phyloP scores from a whole-genome alignment of 2,888 invertebrate genomes.

The Ophonus ardosiacus region DNA sequence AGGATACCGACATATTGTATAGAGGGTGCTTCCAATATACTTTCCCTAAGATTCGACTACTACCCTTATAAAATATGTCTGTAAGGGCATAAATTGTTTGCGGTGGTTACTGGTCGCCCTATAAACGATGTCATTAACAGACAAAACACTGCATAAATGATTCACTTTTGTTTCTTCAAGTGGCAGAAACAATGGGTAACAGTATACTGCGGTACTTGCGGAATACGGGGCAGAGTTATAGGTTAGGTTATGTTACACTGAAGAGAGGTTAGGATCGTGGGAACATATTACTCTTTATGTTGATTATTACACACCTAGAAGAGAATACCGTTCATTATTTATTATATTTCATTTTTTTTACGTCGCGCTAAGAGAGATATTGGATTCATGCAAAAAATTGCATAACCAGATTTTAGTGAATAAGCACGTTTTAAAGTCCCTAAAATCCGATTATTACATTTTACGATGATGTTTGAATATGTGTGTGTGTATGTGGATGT shows the following conservation, averaged over 20 bases:
- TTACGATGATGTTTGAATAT: too few relatives aligned
- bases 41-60: neutral
- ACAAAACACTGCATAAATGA: constrained; percentile 74
- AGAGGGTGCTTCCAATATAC: constrained; percentile 61
- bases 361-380: too few relatives aligned
- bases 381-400: too few relatives aligned
- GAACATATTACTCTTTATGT: constrained; percentile 31
- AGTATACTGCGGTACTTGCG: constrained; percentile 72
- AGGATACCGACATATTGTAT: constrained; percentile 70
- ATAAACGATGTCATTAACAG: constrained; percentile 69
- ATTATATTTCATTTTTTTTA: neutral
- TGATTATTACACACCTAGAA: constrained; percentile 7
- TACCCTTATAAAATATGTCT: neutral
- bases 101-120: constrained; percentile 8
- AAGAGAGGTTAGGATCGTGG: constrained; percentile 48
- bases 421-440: too few relatives aligned
- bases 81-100: neutral
- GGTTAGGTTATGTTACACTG: constrained; percentile 52
- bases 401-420: too few relatives aligned
- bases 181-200: constrained; percentile 75
- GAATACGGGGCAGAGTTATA: constrained; percentile 49
- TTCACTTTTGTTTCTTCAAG: constrained; percentile 75
- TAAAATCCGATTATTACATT: too few relatives aligned
- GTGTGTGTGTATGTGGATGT: too few relatives aligned
- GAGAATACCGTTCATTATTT: neutral